phyloP scores from a whole-genome alignment of 2,113 vertebrate genomes.

The Promerops cafer region DNA sequence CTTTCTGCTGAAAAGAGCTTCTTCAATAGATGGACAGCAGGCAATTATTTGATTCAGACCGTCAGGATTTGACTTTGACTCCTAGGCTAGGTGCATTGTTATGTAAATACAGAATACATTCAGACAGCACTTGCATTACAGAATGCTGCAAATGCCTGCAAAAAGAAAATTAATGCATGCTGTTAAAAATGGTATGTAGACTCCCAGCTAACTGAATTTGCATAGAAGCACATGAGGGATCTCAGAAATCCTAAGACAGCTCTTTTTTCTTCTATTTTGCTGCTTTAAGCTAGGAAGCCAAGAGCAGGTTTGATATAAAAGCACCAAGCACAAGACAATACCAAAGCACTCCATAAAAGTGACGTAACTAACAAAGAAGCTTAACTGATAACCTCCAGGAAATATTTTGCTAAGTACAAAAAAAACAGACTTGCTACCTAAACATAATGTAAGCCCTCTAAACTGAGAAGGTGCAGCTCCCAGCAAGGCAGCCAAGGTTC shows the following conservation, averaged over 20 bases:
- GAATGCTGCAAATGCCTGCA: background rate
- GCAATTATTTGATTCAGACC: background rate
- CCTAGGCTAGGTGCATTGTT: background rate
- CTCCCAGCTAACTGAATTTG: background rate
- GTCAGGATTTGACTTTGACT: background rate
- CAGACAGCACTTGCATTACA: background rate
- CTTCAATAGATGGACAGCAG: background rate
- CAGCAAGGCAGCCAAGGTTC: background rate
- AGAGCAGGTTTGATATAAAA: background rate
- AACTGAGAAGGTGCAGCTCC: background rate
- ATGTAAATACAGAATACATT: background rate
- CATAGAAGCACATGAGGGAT: rapidly evolving
- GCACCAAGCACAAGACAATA: rapidly evolving
- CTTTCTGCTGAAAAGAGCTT: background rate
- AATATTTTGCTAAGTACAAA: background rate
- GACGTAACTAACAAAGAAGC: background rate
- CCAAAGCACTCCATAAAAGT: background rate
- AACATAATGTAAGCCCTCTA: background rate
- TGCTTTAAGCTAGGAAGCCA: background rate
- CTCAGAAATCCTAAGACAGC: background rate
- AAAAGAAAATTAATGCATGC: background rate
- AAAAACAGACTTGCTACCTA: background rate
- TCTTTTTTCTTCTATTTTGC: background rate
- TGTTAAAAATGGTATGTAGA: background rate
- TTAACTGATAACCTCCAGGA: background rate